These are phyloP conservation scores for Xanthorhoe spadicearia DNA, from an alignment of 2,888 invertebrate genomes.

Conservation along the genomic window DNA sequence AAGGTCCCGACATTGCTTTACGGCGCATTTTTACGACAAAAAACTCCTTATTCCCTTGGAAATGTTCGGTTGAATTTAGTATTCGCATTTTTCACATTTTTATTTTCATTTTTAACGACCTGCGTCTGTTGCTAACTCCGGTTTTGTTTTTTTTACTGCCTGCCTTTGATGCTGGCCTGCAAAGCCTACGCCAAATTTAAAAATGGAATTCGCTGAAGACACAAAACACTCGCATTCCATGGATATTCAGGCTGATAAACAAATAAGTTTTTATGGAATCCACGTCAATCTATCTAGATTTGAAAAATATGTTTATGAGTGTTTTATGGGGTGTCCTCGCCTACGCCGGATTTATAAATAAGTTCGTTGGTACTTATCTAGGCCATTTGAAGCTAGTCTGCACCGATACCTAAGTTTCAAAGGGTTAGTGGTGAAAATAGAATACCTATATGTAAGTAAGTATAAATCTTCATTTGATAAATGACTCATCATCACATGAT, in stretches of 20 bases:
- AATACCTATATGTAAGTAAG: too few species aligned
- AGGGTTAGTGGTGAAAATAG: too few species aligned
- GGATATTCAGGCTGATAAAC: conserved; percentile 26
- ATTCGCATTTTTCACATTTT: conserved; percentile 59
- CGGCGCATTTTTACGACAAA: conserved; percentile 57
- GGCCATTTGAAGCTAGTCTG: not conserved
- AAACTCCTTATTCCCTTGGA: conserved; percentile 55
- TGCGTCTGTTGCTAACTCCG: conserved; percentile 59
- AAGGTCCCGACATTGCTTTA: conserved; percentile 51
- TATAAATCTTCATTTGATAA: not conserved
- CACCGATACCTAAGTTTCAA: too few species aligned
- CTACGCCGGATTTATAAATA: not conserved
- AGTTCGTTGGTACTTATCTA: not conserved
- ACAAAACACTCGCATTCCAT: conserved; percentile 19
- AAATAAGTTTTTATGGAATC: conserved; percentile 40
- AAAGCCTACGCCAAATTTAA: conserved; percentile 44
- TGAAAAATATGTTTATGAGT: conserved; percentile 29
- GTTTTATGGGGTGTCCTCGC: not conserved
- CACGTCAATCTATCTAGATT: conserved; percentile 41
- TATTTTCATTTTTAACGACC: conserved; percentile 49
- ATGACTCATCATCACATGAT: not conserved
- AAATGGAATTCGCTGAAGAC: conserved; percentile 38
- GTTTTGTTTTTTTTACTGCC: conserved; percentile 53
- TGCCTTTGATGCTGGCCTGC: conserved; percentile 38
- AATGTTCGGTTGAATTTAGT: conserved; percentile 57